Percentiles rank a stretch among this genome's conserved stretches.
Evolutionary conservation across 2,113 vertebrate species (phyloP).

Genomic region (Protobothrops flavoviridis): DNA sequence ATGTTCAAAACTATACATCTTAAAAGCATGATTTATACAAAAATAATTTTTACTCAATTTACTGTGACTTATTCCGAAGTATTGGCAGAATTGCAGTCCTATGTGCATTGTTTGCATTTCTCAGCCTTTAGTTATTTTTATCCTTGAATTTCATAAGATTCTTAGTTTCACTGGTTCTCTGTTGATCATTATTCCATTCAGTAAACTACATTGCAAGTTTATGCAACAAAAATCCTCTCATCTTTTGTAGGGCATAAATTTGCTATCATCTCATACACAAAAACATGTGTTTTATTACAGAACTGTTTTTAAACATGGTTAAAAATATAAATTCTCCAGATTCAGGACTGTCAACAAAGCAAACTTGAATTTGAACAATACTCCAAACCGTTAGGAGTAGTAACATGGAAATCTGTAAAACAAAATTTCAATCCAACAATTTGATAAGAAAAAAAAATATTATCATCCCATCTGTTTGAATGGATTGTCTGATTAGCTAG

Average conservation of each 20-base stretch:
- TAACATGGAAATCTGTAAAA: not conserved
- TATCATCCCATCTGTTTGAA: not conserved
- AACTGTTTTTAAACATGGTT: not conserved
- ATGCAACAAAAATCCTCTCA: not conserved
- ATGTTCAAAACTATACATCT: not conserved
- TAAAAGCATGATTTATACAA: not conserved
- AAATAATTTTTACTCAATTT: not conserved
- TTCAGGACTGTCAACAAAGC: not conserved
- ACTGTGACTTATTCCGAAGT: not conserved
- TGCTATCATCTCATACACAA: not conserved
- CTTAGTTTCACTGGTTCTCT: not conserved
- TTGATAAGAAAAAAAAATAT: not conserved
- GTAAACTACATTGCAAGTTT: not conserved
- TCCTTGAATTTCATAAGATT: not conserved
- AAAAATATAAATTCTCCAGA: not conserved
- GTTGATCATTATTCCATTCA: not conserved
- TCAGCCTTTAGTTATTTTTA: not conserved
- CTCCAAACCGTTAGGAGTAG: not conserved
- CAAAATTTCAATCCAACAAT: not conserved
- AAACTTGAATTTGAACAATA: not conserved
- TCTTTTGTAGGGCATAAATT: not conserved
- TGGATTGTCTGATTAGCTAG: not conserved
- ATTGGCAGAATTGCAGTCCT: not conserved
- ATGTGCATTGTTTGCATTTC: not conserved
- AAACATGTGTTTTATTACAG: not conserved